Percentiles rank a stretch among this genome's conserved stretches.
phyloP scores from a whole-genome alignment of 2,113 vertebrate species.

The Chloropsis hardwickii region DNA sequence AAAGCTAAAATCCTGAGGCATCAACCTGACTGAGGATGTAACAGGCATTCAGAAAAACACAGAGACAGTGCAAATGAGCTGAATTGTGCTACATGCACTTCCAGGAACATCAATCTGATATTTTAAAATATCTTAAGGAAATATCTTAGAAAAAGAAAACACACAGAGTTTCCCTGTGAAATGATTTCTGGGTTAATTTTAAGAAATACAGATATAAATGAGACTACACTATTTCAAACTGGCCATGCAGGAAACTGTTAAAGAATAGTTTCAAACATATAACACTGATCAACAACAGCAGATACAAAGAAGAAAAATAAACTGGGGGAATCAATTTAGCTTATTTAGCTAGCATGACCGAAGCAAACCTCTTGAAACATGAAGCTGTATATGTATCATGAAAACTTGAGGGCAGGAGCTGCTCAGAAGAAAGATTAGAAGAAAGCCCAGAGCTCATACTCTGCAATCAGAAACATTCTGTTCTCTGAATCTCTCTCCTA shows the following conservation, averaged over 20 bases:
- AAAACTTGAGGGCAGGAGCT: neutral
- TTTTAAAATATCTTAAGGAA: neutral
- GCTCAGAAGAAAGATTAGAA: neutral
- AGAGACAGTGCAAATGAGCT: neutral
- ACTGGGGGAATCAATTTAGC: neutral
- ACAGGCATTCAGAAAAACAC: neutral
- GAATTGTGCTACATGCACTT: neutral
- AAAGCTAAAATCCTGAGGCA: neutral
- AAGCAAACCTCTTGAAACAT: neutral
- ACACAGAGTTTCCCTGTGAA: neutral
- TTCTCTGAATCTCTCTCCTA: neutral
- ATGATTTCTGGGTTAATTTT: neutral
- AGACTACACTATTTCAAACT: neutral
- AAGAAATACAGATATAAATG: neutral
- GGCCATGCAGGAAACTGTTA: neutral
- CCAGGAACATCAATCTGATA: neutral
- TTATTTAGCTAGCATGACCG: neutral
- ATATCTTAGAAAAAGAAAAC: neutral
- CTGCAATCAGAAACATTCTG: neutral
- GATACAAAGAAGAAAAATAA: neutral
- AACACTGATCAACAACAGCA: neutral
- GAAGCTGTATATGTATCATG: rapidly evolving
- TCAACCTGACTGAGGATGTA: neutral
- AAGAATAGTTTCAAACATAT: neutral
- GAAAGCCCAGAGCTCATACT: neutral